Evolutionary conservation across 1,140 invertebrate species (phyloP).

Genomic region (Neoseiulus cucumeris): DNA sequence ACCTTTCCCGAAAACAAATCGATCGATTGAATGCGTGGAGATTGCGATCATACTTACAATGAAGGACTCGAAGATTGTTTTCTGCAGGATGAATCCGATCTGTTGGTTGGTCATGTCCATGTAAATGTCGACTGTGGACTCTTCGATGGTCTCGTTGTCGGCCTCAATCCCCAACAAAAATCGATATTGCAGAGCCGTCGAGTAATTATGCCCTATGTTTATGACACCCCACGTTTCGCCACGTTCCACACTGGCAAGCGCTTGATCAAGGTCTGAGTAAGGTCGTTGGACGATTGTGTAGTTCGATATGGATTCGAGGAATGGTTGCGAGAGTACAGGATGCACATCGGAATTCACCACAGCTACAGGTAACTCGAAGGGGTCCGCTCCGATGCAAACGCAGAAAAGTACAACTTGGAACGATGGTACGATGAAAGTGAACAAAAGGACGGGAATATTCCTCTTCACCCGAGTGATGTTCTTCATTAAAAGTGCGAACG

Average conservation of each 20-base stretch:
- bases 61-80: conserved; percentile 16
- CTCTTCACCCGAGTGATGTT: conserved; percentile 80
- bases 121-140: conserved; percentile 59
- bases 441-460: conserved; percentile 73
- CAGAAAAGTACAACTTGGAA: conserved; percentile 90
- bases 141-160: conserved; percentile 52
- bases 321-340: conserved; percentile 21
- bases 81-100: conserved; percentile 18
- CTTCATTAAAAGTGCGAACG: conserved; percentile 67
- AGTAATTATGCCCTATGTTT: conserved; percentile 65
- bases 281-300: conserved; percentile 35
- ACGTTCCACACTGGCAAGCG: conserved; percentile 42
- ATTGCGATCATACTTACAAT: background rate
- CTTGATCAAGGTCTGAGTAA: conserved; percentile 40
- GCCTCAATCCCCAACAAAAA: conserved; percentile 43
- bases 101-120: conserved; percentile 53
- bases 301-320: conserved; percentile 10
- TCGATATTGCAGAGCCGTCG: conserved; percentile 45
- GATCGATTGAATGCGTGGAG: too few species aligned
- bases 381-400: conserved; percentile 73
- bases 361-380: conserved; percentile 56
- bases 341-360: conserved; percentile 57
- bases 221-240: conserved; percentile 68
- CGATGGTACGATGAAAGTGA: conserved; percentile 73
- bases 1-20: too few species aligned